These are phyloP conservation scores for Amblyopsis hoosieri DNA, from an alignment of 2,797 vertebrate genomes.

Conservation along the genomic window DNA sequence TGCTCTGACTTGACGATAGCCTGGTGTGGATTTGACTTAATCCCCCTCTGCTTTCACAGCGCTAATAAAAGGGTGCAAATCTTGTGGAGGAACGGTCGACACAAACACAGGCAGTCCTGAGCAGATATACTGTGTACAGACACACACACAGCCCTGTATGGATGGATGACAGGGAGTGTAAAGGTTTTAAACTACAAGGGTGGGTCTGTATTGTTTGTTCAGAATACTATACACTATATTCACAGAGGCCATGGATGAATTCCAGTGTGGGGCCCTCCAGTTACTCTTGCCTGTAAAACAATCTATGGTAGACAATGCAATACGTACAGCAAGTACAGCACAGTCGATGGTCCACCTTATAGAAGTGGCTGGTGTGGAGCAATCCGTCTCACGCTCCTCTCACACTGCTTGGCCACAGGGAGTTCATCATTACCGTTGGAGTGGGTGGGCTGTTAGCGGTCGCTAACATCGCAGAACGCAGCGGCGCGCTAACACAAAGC, in stretches of 20 bases:
- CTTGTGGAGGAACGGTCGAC: constrained; percentile 15
- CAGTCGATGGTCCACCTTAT: constrained; percentile 19
- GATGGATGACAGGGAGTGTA: background rate
- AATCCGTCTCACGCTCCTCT: constrained; percentile 33
- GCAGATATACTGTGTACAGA: background rate
- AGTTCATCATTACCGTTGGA: background rate
- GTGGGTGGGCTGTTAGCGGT: background rate
- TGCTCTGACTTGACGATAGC: constrained; percentile 5
- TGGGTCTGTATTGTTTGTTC: background rate
- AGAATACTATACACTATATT: background rate
- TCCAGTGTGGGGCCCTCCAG: constrained; percentile 14
- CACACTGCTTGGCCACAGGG: background rate
- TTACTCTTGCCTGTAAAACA: constrained; percentile 26
- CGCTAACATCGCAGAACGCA: background rate
- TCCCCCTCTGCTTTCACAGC: constrained; percentile 9
- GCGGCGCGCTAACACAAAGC: background rate
- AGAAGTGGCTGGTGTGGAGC: constrained; percentile 24
- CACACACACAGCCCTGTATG: background rate
- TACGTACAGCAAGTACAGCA: constrained; percentile 20
- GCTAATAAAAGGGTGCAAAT: constrained; percentile 7
- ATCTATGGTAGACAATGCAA: constrained; percentile 7
- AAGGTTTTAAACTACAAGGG: background rate
- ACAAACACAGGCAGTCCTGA: background rate
- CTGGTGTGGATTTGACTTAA: constrained; percentile 15
- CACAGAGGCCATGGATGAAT: constrained; percentile 9